These are phyloP conservation scores for Tetramorium alpestre DNA, from an alignment of 1,140 invertebrate species.

Conservation along the genomic window DNA sequence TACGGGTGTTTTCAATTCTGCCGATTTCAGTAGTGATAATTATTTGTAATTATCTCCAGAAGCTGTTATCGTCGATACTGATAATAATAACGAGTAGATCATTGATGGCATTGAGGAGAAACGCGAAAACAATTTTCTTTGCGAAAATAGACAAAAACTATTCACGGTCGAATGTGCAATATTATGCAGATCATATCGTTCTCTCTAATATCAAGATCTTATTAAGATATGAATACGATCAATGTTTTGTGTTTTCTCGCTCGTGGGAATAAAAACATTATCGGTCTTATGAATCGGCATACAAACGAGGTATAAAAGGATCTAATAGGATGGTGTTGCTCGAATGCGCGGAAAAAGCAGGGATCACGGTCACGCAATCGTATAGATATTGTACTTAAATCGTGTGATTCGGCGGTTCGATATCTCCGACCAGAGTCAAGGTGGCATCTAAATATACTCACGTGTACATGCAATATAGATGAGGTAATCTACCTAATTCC, in stretches of 20 bases:
- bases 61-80: neutral
- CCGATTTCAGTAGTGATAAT: neutral
- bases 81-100: neutral
- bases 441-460: slow-evolving; percentile 52
- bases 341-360: neutral
- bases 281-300: neutral
- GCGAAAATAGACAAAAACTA: neutral
- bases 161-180: neutral
- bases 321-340: slow-evolving; percentile 24
- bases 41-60: neutral
- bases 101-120: neutral
- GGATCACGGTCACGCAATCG: slow-evolving; percentile 50
- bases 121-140: neutral
- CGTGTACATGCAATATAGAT: neutral
- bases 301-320: neutral
- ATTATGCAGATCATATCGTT: neutral
- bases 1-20: neutral
- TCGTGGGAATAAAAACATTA: slow-evolving; percentile 4
- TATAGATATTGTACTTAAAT: slow-evolving; percentile 24
- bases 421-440: slow-evolving; percentile 46
- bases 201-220: slow-evolving; percentile 5
- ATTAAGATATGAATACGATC: neutral
- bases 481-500: neutral
- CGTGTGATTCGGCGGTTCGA: slow-evolving; percentile 37
- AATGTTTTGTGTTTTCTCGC: neutral